Evolutionary conservation across 2,888 invertebrate genomes (phyloP), one percentile per base, ranked within the genome.

Genomic region (Linhomoeus sp.): DNA sequence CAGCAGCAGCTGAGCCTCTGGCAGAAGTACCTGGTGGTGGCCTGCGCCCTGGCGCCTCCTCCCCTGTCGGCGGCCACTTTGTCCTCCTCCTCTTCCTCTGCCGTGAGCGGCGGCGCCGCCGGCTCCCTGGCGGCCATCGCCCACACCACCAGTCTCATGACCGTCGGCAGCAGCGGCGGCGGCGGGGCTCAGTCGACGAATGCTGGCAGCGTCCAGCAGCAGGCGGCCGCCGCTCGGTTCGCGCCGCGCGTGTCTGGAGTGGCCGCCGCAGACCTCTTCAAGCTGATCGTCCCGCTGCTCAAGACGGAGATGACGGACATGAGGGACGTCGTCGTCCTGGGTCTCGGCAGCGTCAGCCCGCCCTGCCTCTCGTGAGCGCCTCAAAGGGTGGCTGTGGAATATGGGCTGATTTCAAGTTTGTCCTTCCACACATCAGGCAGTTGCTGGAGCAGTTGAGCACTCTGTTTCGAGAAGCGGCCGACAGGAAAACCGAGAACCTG

Each of bases 21-120:
- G 92, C 82, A 87, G 64, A 92, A 92, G 71, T 92, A 94, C 69
- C 77, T 90, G 58, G 84, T 86, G 19, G 82, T 92, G 72, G 88
- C 88, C 9, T 97, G 92, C 71, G 77, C 88, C 45, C 81, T 97
- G 41, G 88, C 90, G 5, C 94, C 92, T 15, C 82, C 86, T 24
- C 3, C 53, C 9, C 43, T 39, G 40, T 25, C 45, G 38, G 29
- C 29, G 7, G 5, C 29, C 7, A 29, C 29, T 5, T 12, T 29
- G 7, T 29, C 29, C 7, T 12, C 12, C 7, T 29, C 29, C 29
- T 29, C 29, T 5, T 12, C 29, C 7, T 29, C 29, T 5, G 29
- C 29, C 7, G 7, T 12, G 29, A 29, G 7, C 29, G 29, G 7
- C 29, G 29, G 29, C 29, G 7, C 5, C 7, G 29, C 29, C 29